Evolutionary conservation across 2,888 invertebrate genomes (phyloP), one percentile per base, ranked within the genome.

Genomic region (Lysandra bellargus): DNA sequence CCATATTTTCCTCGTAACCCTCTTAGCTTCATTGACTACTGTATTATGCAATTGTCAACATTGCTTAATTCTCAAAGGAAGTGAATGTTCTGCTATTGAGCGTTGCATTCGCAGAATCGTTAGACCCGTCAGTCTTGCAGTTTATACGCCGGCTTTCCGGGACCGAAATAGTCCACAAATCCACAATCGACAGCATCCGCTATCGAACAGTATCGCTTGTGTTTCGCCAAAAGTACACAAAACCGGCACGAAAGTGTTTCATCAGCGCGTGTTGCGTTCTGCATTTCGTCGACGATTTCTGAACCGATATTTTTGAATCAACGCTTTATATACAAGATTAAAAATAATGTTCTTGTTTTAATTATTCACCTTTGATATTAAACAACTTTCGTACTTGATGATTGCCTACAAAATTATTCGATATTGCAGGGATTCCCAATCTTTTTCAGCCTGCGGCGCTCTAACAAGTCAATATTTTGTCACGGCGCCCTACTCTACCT

Each of bases 151-250:
- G 81, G 87, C 90, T 91, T 91, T 88, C 90, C 91, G 91, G 88
- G 92, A 90, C 92, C 88, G 86, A 94, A 94, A 94, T 93, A 93
- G 88, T 90, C 88, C 86, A 90, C 91, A 91, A 93, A 88, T 90
- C 88, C 86, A 90, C 91, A 91, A 92, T 92, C 90, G 88, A 87
- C 90, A 85, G 91, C 88, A 90, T 92, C 91, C 92, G 91, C 87
- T 90, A 89, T 88, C 90, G 90, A 90, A 88, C 87, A 83, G 83
- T 85, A 88, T 86, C 87, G 86, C 87, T 82, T 84, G 84, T 84
- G 84, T 76, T 53, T 53, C 23, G 76, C 76, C 76, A 76, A 76
- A 76, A 76, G 57, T 76, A 75, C 75, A 49, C 75, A 23, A 17
- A 57, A 76, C 76, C 33, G 33, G 53, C 30, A 76, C 76, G 23